Evolutionary conservation across 1,140 invertebrate species (phyloP).

Genomic region (Amphibalanus amphitrite): DNA sequence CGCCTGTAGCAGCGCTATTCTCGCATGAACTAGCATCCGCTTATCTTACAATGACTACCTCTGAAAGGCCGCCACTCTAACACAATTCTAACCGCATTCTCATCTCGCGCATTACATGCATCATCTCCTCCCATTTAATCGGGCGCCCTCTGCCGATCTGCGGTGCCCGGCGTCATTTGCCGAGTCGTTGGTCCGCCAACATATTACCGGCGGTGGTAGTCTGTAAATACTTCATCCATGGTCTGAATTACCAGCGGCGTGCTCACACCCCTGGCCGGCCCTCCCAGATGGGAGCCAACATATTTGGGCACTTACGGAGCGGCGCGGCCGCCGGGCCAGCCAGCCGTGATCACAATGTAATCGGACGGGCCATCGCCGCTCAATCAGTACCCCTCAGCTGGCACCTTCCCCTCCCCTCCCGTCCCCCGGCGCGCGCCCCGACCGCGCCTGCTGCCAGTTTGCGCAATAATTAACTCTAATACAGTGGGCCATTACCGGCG

Average conservation of each 20-base stretch:
- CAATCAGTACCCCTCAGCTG: background rate
- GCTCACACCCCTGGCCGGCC: too few species aligned
- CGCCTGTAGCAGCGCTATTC: too few species aligned
- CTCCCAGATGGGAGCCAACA: background rate
- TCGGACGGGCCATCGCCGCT: background rate
- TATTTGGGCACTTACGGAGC: background rate
- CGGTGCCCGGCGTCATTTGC: background rate
- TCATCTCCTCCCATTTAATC: background rate
- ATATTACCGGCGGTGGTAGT: background rate
- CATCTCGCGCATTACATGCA: background rate
- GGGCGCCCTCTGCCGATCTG: background rate
- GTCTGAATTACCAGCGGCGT: too few species aligned
- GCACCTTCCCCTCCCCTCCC: too few species aligned
- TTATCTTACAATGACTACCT: too few species aligned
- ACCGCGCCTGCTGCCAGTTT: background rate
- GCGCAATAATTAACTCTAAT: slow-evolving; percentile 2
- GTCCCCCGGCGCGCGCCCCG: too few species aligned
- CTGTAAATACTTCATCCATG: too few species aligned
- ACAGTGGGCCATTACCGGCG: background rate
- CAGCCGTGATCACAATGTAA: background rate
- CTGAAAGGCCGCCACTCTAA: too few species aligned
- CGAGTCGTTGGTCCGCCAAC: background rate
- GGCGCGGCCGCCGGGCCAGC: too few species aligned
- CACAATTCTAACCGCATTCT: background rate
- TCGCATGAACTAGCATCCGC: too few species aligned